Evolutionary conservation across 2,113 vertebrate species (phyloP), one percentile per base, ranked within the genome.

Genomic region (Rhinoderma darwinii): DNA sequence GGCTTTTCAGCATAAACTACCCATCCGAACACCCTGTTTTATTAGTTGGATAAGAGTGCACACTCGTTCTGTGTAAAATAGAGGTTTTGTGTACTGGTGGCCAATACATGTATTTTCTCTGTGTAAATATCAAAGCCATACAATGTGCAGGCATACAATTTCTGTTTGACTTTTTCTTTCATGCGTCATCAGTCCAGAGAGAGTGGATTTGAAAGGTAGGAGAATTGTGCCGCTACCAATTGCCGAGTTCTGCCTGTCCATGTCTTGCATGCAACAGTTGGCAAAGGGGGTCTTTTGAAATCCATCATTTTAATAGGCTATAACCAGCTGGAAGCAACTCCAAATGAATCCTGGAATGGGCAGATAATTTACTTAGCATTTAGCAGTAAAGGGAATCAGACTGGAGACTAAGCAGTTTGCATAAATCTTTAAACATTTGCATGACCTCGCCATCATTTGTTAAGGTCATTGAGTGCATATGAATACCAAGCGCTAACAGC

Each of bases 111-210:
- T 74, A 32, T 30, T 10, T 77, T 5, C 14, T 43, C 30, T 35
- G 4, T 78, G 47, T 51, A 20, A 32, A 22, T 54, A 32, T n/a
- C n/a, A 32, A 35, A 78, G 30, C 12, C 12, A 54, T 51, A 25
- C 43, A 50, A 51, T 77, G 9, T 30, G 51, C 72, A 61, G 72
- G 51, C 72, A 76, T 76, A 39, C 88, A 84, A 84, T 41, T 89
- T 87, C 81, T 85, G 88, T 86, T 89, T 87, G 89, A 73, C 91
- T 82, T 89, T 91, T 92, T 88, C 90, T 91, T 89, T 5, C 86
- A 6, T 89, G 89, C 91, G 88, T 90, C 88, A n/a, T 89, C 84
- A 59, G 87, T 70, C 59, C 81, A 84, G 89, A 90, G 90, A 89
- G 88, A 59, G 88, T 63, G 88, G 82, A 76, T 43, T 89, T 90